Evolutionary conservation across 2,888 invertebrate species (phyloP), one percentile per base, ranked within the genome.

Genomic region (Lymantria dispar): DNA sequence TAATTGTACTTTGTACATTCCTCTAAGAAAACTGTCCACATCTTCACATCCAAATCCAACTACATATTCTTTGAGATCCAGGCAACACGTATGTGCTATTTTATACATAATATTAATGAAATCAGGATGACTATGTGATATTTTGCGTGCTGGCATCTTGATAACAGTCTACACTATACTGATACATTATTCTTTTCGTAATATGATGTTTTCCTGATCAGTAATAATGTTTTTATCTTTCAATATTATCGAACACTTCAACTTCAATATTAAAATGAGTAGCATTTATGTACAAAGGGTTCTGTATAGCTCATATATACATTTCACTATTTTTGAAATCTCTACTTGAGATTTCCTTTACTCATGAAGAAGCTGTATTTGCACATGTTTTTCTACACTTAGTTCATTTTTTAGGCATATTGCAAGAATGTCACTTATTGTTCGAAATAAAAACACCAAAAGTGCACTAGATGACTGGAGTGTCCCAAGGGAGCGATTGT

Each of bases 111-210:
- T 72, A 22, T 71, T 72, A 29, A 77, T 57, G 39, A 87, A 65
- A 50, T 83, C 82, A 54, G 70, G 68, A 31, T 78, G 72, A 42
- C 75, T 74, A 44, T 70, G 71, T 38, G 86, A 85, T 58, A 83
- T 65, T 70, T 82, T 86, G 56, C 81, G 74, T 43, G 54, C 58
- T n/a, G 79, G 80, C 83, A 86, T 86, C 50, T 61, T 64, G 41
- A 54, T 57, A 22, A 45, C 49, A 52, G 48, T 44, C 43, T 41
- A 50, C 61, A 54, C 58, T 54, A 57, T 50, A 66, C 66, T 65
- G 48, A 61, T 57, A 47, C 42, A 36, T 37, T 11, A 45, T 37
- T 51, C 45, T 61, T 41, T 51, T 48, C 47, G 55, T 39, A 47
- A 43, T 52, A 51, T 48, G 48, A 12, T 46, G 43, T 50, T 56